These are phyloP conservation scores for Lithophane leautieri DNA, from an alignment of 2,888 invertebrate genomes.

Conservation along the genomic window DNA sequence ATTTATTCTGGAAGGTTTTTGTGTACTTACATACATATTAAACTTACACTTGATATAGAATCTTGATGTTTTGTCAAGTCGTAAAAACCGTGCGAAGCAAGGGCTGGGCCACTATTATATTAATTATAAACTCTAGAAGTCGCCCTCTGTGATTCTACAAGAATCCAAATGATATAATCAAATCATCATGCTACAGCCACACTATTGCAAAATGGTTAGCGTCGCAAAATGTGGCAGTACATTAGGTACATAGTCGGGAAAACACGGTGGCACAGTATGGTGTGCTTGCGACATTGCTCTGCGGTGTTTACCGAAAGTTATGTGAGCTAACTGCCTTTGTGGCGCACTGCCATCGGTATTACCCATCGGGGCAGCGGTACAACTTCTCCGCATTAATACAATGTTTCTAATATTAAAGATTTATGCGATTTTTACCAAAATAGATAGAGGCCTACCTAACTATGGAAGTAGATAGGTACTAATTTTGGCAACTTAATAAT, in stretches of 20 bases:
- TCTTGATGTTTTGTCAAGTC: no score
- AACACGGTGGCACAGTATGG: constrained; percentile 53
- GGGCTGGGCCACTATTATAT: background rate
- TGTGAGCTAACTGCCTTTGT: constrained; percentile 37
- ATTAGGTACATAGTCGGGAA: constrained; percentile 58
- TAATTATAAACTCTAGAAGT: constrained; percentile 1
- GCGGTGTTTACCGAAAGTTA: constrained; percentile 56
- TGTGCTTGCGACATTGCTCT: constrained; percentile 57
- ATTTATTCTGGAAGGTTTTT: no score
- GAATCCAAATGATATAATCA: constrained; percentile 57
- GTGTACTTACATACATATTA: no score
- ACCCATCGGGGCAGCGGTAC: constrained; percentile 38
- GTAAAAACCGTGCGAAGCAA: no score
- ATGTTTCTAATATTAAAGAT: background rate
- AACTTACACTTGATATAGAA: no score
- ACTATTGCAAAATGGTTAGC: constrained; percentile 51
- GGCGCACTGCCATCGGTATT: constrained; percentile 53
- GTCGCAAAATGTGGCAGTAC: constrained; percentile 44
- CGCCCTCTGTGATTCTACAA: constrained; percentile 15
- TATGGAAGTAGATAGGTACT: no score
- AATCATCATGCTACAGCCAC: constrained; percentile 55
- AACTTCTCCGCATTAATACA: background rate
- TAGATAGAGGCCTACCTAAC: no score
- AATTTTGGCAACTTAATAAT: background rate
- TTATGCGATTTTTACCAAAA: background rate